These are phyloP conservation scores for Psittacula derbiana DNA, from an alignment of 2,797 vertebrate genomes.

Conservation along the genomic window DNA sequence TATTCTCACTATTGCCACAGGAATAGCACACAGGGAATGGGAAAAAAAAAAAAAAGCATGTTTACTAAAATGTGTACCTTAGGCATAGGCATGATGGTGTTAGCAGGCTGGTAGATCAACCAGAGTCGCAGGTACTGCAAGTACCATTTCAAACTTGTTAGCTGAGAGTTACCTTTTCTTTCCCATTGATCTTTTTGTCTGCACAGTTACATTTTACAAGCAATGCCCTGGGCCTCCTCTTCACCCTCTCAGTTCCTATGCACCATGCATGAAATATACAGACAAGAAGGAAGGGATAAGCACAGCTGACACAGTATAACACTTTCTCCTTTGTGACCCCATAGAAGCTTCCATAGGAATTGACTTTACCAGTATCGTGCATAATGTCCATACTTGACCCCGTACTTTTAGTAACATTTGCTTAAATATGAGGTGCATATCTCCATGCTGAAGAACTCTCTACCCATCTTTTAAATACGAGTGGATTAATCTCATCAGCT, in stretches of 20 bases:
- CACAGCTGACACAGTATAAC: rapidly evolving
- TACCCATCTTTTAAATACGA: background rate
- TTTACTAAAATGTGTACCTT: background rate
- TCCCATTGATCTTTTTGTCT: background rate
- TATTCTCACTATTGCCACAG: background rate
- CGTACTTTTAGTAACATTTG: background rate
- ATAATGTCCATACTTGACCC: rapidly evolving
- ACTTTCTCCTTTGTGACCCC: background rate
- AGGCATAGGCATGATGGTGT: background rate
- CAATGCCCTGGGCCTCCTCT: background rate
- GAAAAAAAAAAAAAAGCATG: rapidly evolving
- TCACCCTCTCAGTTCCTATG: background rate
- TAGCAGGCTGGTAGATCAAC: background rate
- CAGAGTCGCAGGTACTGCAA: background rate
- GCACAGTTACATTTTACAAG: background rate
- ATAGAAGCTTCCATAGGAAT: background rate
- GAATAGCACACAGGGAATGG: background rate
- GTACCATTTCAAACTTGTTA: background rate
- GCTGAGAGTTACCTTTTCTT: background rate
- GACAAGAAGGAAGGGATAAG: background rate
- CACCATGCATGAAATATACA: background rate
- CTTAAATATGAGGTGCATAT: background rate
- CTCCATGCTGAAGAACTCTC: background rate
- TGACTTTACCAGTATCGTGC: background rate
- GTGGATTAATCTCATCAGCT: background rate